Evolutionary conservation across 2,888 invertebrate species (phyloP), one percentile per base, ranked within the genome.

Genomic region (Tortricodes alternella): DNA sequence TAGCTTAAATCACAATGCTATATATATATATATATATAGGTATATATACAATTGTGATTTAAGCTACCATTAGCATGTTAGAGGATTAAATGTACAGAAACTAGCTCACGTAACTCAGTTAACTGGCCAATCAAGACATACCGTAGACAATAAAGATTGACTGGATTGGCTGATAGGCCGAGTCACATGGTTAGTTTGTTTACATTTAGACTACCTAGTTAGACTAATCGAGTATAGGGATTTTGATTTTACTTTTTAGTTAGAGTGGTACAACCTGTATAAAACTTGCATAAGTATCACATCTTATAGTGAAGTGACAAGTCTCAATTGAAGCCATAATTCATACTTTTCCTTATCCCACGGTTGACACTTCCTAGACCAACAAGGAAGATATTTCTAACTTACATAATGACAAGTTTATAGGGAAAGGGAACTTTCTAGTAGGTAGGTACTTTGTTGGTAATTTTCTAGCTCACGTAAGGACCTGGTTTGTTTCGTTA

Each of bases 381-480:
- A 59, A 63, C 59, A 49, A 71, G 74, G 74, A 76, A 77, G 66
- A 65, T 43, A 60, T 74, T 74, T 68, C 63, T 60, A 65, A 60
- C 60, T 65, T 70, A 62, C 53, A 62, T 67, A 73, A 70, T 62
- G 56, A 57, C 46, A n/a, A 5, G 23, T 39, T 39, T 34, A 34
- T 27, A 56, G 56, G 61, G 62, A 62, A 59, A 62, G 59, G 64
- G 63, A 63, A 68, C 66, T 70, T 68, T 69, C 64, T 61, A 64
- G 61, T 63, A 16, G 48, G 58, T 44, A 52, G 11, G 53, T 46
- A 34, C 11, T 15, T 13, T 6, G 15, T 8, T 8, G 34, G 5
- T 34, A 2, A 2, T 5, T n/a, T 8, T 11, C 34, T 8, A 15
- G 15, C 38, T n/a, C n/a, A 16, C 38, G 18, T 38, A 16, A 3